Evolutionary conservation across 2,797 vertebrate genomes (phyloP), one percentile per base, ranked within the genome.

Genomic region (Silurus lanzhouensis): DNA sequence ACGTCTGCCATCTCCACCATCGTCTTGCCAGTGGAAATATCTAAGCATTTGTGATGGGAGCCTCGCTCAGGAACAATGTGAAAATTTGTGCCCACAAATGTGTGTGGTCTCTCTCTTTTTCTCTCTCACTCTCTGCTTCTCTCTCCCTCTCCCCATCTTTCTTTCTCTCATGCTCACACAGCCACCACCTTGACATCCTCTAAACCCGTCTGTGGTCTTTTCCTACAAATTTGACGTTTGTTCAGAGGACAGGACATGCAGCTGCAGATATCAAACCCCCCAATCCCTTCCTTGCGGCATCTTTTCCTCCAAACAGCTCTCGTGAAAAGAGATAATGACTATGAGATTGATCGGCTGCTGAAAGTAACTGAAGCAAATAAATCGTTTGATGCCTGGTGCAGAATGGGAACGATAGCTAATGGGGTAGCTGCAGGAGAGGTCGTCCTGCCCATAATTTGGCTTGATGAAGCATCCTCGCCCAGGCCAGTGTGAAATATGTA

Each of bases 271-370:
- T 84, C 80, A 78, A 83, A 58, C 78, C 84, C 88, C n/a, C 87
- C 89, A 64, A 20, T 78, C 72, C 66, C 55, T 64, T 57, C 66
- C 82, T n/a, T 70, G 68, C 68, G 48, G 84, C 70, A 46, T 79
- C 85, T 81, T 60, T 61, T 70, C 27, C 86, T 75, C 66, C 25
- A 61, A 75, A 75, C 90, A 87, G 89, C 89, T 92, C 93, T 91
- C 93, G 92, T 94, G 92, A 92, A 94, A 91, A 94, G 93, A 94
- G 92, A 92, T 95, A 94, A 94, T 96, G 92, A 92, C 93, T 92
- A 89, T 90, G 93, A 94, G 92, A 94, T 92, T 92, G 94, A 93
- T 95, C 92, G 90, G 93, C 93, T 90, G 75, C 89, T 89, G 90
- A 92, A 92, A 93, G 93, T 91, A 92, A 81, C 93, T 93, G 92